Evolutionary conservation across 2,113 vertebrate genomes (phyloP).

Genomic region (Clupea harengus): DNA sequence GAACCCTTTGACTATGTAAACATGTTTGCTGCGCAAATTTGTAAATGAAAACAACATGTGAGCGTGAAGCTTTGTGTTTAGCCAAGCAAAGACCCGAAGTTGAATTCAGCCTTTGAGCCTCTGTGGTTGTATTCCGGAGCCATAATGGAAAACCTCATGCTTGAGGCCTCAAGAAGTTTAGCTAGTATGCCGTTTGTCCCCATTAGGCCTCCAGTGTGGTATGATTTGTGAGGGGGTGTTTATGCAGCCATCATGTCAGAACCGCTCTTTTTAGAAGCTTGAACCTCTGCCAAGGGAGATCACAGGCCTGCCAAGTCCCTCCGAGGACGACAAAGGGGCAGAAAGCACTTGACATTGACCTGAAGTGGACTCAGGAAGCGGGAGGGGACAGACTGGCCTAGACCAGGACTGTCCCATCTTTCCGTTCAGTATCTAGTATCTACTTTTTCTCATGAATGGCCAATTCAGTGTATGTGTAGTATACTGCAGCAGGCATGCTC

Average conservation of each 20-base stretch:
- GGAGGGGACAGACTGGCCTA: neutral
- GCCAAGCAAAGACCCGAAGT: neutral
- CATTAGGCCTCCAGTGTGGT: neutral
- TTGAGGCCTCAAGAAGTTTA: neutral
- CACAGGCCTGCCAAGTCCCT: conserved; percentile 15
- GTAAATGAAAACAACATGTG: neutral
- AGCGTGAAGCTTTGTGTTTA: neutral
- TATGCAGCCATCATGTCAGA: neutral
- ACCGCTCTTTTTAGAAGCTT: conserved; percentile 8
- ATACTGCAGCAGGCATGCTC: conserved; percentile 39
- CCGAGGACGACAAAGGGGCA: conserved; percentile 6
- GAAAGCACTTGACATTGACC: conserved; percentile 28
- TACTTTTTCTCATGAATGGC: neutral
- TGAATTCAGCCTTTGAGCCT: neutral
- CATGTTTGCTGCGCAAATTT: neutral
- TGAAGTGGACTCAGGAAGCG: neutral
- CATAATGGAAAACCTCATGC: neutral
- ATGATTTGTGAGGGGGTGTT: conserved; percentile 15
- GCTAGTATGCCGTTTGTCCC: neutral
- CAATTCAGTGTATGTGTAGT: conserved; percentile 21
- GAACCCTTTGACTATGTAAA: neutral
- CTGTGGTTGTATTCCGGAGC: neutral
- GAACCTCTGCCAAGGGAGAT: conserved; percentile 23
- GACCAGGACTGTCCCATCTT: neutral
- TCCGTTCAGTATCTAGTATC: neutral